phyloP scores from a whole-genome alignment of 2,113 vertebrate genomes.

The Protomyctophum bolini region DNA sequence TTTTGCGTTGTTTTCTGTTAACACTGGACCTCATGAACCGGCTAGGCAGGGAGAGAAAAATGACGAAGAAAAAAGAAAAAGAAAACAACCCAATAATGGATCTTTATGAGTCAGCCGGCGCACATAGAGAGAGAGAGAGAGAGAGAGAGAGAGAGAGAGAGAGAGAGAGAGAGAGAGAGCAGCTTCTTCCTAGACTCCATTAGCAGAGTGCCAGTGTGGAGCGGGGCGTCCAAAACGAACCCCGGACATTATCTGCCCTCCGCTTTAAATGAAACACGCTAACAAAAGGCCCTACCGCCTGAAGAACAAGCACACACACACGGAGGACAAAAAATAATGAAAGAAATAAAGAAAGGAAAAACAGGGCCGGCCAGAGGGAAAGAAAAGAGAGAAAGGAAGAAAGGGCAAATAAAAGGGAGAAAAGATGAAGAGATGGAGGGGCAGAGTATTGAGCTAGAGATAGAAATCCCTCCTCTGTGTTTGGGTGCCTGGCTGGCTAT shows the following conservation, averaged over 20 bases:
- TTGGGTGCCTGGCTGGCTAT: conserved; percentile 78
- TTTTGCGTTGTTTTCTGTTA: conserved; percentile 67
- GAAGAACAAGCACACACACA: conserved; percentile 58
- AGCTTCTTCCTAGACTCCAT: conserved; percentile 74
- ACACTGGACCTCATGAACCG: conserved; percentile 68
- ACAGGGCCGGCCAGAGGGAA: conserved; percentile 18
- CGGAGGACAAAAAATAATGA: conserved; percentile 49
- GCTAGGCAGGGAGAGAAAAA: conserved; percentile 7
- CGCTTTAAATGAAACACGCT: conserved; percentile 74
- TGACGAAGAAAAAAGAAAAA: conserved; percentile 29
- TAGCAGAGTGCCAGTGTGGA: conserved; percentile 77
- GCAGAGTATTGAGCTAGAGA: conserved; percentile 78
- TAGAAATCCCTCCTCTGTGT: conserved; percentile 83
- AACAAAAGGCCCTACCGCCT: conserved; percentile 82
- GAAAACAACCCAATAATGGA: conserved; percentile 60
- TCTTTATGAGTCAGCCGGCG: conserved; percentile 67
- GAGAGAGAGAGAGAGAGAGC: conserved; percentile 42
- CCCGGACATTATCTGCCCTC: conserved; percentile 75
- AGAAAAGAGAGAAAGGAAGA: conserved; percentile 62
- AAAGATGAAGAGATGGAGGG: conserved; percentile 2
- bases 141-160: conserved; percentile 35
- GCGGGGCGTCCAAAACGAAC: conserved; percentile 71
- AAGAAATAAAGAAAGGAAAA: conserved; percentile 58
- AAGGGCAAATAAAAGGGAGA: conserved; percentile 48
- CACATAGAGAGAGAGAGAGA: conserved; percentile 7